These are phyloP conservation scores for Antigone vipio DNA, from an alignment of 2,113 vertebrate genomes.

Conservation along the genomic window DNA sequence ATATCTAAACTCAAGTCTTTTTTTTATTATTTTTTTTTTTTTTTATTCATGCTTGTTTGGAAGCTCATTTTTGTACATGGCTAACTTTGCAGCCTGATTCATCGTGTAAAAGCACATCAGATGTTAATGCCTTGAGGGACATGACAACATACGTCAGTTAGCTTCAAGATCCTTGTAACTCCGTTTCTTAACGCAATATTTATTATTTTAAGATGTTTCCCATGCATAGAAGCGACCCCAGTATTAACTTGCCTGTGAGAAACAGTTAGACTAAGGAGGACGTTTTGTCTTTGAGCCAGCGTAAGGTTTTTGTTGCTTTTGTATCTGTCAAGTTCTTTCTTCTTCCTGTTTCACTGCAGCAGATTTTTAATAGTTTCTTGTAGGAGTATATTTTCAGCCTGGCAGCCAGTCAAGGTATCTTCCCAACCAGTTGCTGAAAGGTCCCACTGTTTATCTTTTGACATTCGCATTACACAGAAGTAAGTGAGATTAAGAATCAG, in stretches of 20 bases:
- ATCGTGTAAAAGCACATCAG: conserved; percentile 15
- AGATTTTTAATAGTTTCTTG: not conserved
- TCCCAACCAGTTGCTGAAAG: not conserved
- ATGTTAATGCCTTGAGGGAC: conserved; percentile 33
- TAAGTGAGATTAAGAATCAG: not conserved
- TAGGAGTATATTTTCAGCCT: not conserved
- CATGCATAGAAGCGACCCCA: not conserved
- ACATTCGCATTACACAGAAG: not conserved
- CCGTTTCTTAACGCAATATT: conserved; percentile 23
- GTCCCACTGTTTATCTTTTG: not conserved
- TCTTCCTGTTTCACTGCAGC: not conserved
- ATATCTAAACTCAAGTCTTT: not conserved
- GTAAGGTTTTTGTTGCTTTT: not conserved
- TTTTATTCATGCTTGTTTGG: not conserved
- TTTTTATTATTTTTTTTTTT: not conserved
- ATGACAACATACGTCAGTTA: conserved; percentile 17
- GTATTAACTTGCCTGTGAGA: not conserved
- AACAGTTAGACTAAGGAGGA: not conserved
- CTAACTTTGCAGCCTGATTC: conserved; percentile 1
- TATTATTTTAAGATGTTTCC: conserved; percentile 32
- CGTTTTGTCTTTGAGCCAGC: not conserved
- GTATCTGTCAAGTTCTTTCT: not conserved
- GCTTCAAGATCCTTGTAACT: not conserved
- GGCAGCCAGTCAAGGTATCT: not conserved
- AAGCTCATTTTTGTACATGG: conserved; percentile 4